Evolutionary conservation across 2,113 vertebrate species (phyloP).

Genomic region (Urocitellus parryii): DNA sequence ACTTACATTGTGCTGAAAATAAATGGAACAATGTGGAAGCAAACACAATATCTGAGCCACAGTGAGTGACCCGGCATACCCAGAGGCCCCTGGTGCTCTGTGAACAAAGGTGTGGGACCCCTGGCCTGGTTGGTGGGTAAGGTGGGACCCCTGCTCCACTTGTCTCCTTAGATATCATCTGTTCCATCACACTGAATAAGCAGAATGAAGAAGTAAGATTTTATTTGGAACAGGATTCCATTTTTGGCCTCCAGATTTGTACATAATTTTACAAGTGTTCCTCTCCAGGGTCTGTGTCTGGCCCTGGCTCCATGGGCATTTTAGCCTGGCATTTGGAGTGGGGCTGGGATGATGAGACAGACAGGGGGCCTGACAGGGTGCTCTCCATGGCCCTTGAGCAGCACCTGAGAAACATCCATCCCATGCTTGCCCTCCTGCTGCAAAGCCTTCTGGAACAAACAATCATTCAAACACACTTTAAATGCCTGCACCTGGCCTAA

Average conservation of each 20-base stretch:
- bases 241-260: neutral
- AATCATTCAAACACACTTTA: neutral
- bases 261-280: neutral
- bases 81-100: neutral
- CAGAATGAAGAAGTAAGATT: neutral
- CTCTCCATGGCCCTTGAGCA: neutral
- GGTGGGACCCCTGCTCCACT: neutral
- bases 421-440: accelerated
- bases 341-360: neutral
- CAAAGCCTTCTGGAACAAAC: neutral
- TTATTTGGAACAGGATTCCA: neutral
- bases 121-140: too few species aligned
- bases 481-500: neutral
- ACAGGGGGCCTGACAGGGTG: too few species aligned
- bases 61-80: too few species aligned
- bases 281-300: accelerated
- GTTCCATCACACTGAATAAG: neutral
- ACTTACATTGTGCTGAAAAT: too few species aligned
- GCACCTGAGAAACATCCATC: neutral
- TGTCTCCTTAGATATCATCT: neutral
- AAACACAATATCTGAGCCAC: too few species aligned
- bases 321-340: neutral
- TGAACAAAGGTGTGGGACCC: neutral
- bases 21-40: too few species aligned
- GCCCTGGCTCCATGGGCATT: too few species aligned